phyloP scores from a whole-genome alignment of 1,140 invertebrate genomes.

The Sarcophaga peregrina region DNA sequence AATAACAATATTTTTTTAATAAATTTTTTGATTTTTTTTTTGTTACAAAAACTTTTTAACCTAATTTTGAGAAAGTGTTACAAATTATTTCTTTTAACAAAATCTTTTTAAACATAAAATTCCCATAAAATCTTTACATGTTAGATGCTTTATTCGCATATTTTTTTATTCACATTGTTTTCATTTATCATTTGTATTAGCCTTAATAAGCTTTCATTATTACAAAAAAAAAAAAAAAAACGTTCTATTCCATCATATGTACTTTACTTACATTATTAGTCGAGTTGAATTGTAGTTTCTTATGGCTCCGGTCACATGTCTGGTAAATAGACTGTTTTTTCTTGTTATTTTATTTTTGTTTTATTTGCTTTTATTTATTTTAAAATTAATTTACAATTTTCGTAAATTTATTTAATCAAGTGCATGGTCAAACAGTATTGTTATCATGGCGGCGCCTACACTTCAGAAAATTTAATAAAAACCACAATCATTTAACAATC shows the following conservation, averaged over 20 bases:
- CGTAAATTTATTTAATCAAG: constrained; percentile 7
- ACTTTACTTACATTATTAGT: too few relatives aligned
- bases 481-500: neutral
- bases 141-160: too few relatives aligned
- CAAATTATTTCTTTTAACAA: neutral
- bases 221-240: too few relatives aligned
- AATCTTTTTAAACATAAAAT: too few relatives aligned
- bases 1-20: too few relatives aligned
- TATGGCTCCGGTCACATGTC: neutral
- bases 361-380: neutral
- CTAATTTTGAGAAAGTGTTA: neutral
- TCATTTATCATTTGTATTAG: too few relatives aligned
- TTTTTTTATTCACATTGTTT: too few relatives aligned
- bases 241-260: too few relatives aligned
- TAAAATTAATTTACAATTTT: neutral
- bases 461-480: neutral
- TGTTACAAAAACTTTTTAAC: neutral
- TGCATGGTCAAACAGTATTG: neutral
- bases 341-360: neutral
- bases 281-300: neutral
- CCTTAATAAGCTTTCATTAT: too few relatives aligned
- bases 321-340: neutral
- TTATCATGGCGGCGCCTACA: constrained; percentile 18
- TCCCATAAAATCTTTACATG: too few relatives aligned
- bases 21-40: neutral